These are phyloP conservation scores for Dysdera silvatica DNA, from an alignment of 1,140 invertebrate genomes.

Conservation along the genomic window DNA sequence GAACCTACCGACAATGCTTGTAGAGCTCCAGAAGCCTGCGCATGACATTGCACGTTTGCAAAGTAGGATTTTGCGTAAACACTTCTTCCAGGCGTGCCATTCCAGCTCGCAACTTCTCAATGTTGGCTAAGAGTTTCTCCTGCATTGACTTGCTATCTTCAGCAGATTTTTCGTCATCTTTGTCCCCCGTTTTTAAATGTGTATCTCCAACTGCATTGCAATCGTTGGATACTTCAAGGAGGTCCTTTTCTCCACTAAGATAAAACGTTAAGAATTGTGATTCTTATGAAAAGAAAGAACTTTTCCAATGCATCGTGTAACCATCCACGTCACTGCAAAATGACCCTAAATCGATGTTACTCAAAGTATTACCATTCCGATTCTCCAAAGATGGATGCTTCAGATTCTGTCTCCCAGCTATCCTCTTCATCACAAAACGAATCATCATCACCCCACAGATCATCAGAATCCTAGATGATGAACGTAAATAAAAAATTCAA, in stretches of 20 bases:
- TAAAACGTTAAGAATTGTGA: too few relatives aligned
- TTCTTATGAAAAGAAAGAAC: too few relatives aligned
- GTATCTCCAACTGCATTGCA: too few relatives aligned
- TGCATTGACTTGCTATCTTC: conserved; percentile 39
- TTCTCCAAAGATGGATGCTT: conserved; percentile 34
- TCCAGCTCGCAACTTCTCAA: conserved; percentile 62
- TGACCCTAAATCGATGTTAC: too few relatives aligned
- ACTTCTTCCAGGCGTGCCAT: conserved; percentile 66
- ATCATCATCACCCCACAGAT: conserved; percentile 62
- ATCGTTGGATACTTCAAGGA: too few relatives aligned
- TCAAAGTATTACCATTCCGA: conserved; percentile 20
- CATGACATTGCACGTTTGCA: conserved; percentile 66
- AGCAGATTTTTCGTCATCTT: conserved; percentile 33
- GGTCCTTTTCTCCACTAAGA: too few relatives aligned
- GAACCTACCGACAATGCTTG: conserved; percentile 64
- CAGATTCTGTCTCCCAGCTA: conserved; percentile 56
- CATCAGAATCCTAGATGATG: conserved; percentile 67
- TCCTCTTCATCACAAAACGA: conserved; percentile 36
- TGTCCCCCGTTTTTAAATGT: conserved; percentile 31
- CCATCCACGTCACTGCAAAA: too few relatives aligned
- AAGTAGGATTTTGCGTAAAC: conserved; percentile 60
- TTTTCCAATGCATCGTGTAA: too few relatives aligned
- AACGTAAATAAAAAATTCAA: conserved; percentile 40
- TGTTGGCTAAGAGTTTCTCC: conserved; percentile 57
- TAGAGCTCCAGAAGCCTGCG: conserved; percentile 69